Evolutionary conservation across 2,888 invertebrate species (phyloP), one percentile per base, ranked within the genome.

Genomic region (Hemithea aestivaria): DNA sequence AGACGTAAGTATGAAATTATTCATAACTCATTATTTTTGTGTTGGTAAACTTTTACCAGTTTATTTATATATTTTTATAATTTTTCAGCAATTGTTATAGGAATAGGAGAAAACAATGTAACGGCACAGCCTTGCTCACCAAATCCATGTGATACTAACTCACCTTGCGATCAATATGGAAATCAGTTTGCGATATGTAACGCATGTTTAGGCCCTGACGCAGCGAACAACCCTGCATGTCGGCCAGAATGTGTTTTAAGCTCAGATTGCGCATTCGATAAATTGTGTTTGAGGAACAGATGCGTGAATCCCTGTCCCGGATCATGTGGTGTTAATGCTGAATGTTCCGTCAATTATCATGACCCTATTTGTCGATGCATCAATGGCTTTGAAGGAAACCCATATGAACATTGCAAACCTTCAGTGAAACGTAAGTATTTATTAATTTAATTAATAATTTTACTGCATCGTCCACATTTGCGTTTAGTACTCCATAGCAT

Each of bases 181-280:
- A 90, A 91, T 59, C 91, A 93, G 62, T 91, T 94, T 24, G 95
- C 94, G 1, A 89, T 95, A 58, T 94, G 95, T 65, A 91, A 94
- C 71, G 89, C 90, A n/a, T 96, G 95, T 65, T 83, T 90, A 54
- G 91, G 92, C 26, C 89, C 91, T 1, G 90, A 91, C 51, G 90
- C 91, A 22, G 81, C 89, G 27, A 91, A 90, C 51, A 92, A 92
- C 73, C 92, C 94, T 12, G 89, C 90, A 20, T 96, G 96, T 56
- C 89, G 93, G 63, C 95, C 95, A 20, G 95, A 96, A 80, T 96
- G 96, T 76, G 79, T 96, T 31, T 89, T 92, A 8, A 93, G 92
- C 63, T 91, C 93, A 1, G 95, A 96, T 61, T 96, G 96, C 83
- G 88, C 92, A 31, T 93, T 93, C 61, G 87, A 94, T 66, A 91